Evolutionary conservation across 2,113 vertebrate species (phyloP).

Genomic region (Phalacrocorax carbo): DNA sequence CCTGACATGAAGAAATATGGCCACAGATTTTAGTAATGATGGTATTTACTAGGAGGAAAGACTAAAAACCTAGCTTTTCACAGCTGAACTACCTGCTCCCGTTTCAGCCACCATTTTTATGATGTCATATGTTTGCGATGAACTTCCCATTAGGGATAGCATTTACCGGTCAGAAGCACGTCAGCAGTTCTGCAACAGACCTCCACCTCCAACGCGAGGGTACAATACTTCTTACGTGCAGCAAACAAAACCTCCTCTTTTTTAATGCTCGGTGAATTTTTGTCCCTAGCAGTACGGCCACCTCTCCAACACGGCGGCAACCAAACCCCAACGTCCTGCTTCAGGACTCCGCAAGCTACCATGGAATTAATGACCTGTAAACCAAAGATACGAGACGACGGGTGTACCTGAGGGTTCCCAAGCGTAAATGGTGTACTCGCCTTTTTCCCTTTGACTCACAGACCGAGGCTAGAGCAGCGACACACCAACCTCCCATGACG

Average conservation of each 20-base stretch:
- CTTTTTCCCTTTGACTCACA: not conserved
- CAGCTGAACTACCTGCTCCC: not conserved
- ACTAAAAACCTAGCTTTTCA: not conserved
- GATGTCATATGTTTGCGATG: not conserved
- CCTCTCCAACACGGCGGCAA: not conserved
- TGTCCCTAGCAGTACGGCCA: not conserved
- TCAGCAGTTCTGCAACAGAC: not conserved
- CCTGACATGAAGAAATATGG: not conserved
- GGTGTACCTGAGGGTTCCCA: not conserved
- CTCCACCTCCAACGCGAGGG: not conserved
- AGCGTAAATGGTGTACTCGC: rapidly evolving
- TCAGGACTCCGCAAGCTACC: not conserved
- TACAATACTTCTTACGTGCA: not conserved
- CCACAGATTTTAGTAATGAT: not conserved
- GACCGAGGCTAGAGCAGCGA: not conserved
- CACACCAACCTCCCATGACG: not conserved
- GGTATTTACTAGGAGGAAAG: not conserved
- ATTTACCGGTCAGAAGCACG: not conserved
- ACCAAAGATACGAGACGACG: not conserved
- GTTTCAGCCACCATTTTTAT: not conserved
- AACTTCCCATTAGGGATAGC: not conserved
- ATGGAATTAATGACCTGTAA: not conserved
- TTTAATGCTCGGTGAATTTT: not conserved
- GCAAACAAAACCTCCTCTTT: not conserved
- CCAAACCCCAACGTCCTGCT: not conserved